These are phyloP conservation scores for Myrmophylax atrothorax DNA, from an alignment of 2,113 vertebrate genomes.

Conservation along the genomic window DNA sequence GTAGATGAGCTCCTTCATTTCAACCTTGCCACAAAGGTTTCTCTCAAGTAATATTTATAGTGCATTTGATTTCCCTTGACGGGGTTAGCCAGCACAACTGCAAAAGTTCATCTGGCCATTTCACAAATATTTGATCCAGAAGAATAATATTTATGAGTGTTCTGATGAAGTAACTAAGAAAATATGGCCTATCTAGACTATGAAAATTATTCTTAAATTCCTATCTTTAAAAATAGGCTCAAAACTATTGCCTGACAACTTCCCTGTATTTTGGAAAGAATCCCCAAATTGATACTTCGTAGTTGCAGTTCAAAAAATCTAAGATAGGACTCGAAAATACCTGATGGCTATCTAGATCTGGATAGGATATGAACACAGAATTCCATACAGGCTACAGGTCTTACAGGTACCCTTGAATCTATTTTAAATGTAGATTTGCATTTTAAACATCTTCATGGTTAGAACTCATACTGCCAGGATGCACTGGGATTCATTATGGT, in stretches of 20 bases:
- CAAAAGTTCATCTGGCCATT: background rate
- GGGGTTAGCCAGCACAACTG: background rate
- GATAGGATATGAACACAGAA: background rate
- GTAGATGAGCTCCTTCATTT: background rate
- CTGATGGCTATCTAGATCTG: background rate
- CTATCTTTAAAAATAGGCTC: background rate
- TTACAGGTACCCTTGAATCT: background rate
- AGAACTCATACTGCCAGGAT: background rate
- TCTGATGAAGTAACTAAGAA: constrained; percentile 39
- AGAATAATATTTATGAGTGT: constrained; percentile 21
- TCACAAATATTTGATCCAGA: constrained; percentile 17
- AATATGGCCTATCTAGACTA: background rate
- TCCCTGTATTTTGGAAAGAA: background rate
- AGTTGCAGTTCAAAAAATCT: background rate
- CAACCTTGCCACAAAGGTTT: background rate
- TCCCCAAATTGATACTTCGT: background rate
- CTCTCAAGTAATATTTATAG: constrained; percentile 6
- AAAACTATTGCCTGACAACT: background rate
- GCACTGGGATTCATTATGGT: background rate
- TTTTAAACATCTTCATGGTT: background rate
- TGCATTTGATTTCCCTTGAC: background rate
- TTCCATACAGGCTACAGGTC: background rate
- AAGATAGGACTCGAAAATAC: background rate
- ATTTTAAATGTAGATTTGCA: background rate
- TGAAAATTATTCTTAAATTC: background rate